A percentile compares a stretch with the other conserved stretches of the same genome.
phyloP scores from a whole-genome alignment of 2,888 invertebrate species.

The Anaspis maculata region DNA sequence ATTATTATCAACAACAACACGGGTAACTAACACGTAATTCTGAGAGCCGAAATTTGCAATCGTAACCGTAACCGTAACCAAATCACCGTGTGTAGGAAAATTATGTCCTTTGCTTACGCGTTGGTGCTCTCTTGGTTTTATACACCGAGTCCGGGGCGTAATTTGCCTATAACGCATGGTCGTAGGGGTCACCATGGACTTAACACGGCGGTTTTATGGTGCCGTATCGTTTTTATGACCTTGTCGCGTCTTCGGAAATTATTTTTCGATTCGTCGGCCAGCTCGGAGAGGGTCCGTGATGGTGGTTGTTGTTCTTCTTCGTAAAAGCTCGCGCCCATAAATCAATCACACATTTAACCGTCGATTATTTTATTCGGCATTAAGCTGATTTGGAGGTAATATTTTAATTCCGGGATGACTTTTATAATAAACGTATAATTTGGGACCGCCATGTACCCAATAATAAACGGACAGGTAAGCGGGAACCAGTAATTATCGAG shows the following conservation, averaged over 20 bases:
- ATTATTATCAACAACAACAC: too few relatives aligned
- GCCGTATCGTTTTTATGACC: constrained; percentile 15
- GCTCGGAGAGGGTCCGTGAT: too few relatives aligned
- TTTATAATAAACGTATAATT: constrained; percentile 30
- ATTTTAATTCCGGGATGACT: constrained; percentile 28
- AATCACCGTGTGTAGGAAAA: too few relatives aligned
- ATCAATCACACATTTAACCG: constrained; percentile 12
- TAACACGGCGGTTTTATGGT: constrained; percentile 15
- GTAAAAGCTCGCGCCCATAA: too few relatives aligned
- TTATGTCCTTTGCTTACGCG: too few relatives aligned
- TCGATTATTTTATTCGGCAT: constrained; percentile 11
- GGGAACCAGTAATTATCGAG: constrained; percentile 37
- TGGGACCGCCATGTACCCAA: constrained; percentile 28
- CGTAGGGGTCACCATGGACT: constrained; percentile 10
- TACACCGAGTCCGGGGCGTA: constrained; percentile 5
- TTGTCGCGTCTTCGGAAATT: constrained; percentile 9
- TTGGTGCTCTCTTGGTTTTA: too few relatives aligned
- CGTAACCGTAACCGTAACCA: too few relatives aligned
- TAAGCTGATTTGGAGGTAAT: constrained; percentile 18
- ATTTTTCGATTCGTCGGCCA: too few relatives aligned
- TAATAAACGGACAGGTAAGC: constrained; percentile 33
- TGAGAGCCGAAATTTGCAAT: too few relatives aligned
- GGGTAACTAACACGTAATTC: too few relatives aligned
- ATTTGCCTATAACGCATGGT: constrained; percentile 12
- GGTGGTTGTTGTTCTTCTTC: background rate